phyloP scores from a whole-genome alignment of 1,140 invertebrate species.

The Ceratoteleas bidentatus region DNA sequence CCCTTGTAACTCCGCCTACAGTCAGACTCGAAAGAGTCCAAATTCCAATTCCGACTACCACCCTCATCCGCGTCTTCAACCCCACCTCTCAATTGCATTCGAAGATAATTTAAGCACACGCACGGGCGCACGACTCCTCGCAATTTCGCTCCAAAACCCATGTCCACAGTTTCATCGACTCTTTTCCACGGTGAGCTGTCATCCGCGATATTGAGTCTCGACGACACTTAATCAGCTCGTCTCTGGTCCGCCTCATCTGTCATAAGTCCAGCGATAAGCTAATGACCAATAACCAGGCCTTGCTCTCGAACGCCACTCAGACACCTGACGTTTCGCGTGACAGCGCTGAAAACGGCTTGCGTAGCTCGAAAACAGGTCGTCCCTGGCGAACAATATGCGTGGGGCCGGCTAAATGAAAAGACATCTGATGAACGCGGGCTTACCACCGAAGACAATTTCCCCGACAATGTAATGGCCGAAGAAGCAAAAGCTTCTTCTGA shows the following conservation, averaged over 20 bases:
- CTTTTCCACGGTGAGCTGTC: too few species aligned
- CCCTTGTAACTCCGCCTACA: too few species aligned
- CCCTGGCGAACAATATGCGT: constrained; percentile 19
- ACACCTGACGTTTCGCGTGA: constrained; percentile 5
- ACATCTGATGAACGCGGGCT: constrained; percentile 53
- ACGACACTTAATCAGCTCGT: constrained; percentile 9
- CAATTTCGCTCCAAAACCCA: too few species aligned
- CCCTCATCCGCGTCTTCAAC: too few species aligned
- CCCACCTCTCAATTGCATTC: too few species aligned
- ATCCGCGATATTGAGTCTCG: too few species aligned
- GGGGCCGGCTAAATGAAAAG: constrained; percentile 54
- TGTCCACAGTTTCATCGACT: too few species aligned
- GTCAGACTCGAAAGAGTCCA: too few species aligned
- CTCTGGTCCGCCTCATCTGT: constrained; percentile 10
- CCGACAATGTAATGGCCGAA: constrained; percentile 66
- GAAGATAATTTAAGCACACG: too few species aligned
- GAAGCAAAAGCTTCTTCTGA: constrained; percentile 66
- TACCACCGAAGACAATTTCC: constrained; percentile 59
- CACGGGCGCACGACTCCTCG: too few species aligned
- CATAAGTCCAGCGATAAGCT: constrained; percentile 19
- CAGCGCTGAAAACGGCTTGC: not conserved
- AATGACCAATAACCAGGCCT: constrained; percentile 32
- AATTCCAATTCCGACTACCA: too few species aligned
- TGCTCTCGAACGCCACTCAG: constrained; percentile 3
- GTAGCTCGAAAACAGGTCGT: not conserved